Percentiles rank a stretch among this genome's conserved stretches.
Conservation (phyloP, 2,113 vertebrate genomes). For the Planiliza haematocheilus region DNA sequence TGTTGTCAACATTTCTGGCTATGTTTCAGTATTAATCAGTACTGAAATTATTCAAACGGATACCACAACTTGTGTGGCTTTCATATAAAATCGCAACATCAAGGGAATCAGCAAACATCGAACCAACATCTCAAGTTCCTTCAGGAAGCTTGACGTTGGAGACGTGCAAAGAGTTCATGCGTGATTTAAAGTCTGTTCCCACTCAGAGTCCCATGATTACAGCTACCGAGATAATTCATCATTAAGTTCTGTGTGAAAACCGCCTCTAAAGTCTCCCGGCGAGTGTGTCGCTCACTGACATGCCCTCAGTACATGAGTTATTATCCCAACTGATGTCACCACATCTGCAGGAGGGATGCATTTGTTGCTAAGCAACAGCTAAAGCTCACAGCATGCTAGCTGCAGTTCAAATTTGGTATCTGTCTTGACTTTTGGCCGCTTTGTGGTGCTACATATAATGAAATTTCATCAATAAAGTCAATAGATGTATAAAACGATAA, state of each 20-base stretch:
- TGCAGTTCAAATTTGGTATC: conserved; percentile 48
- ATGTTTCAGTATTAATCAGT: too few relatives aligned
- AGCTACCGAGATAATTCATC: conserved; percentile 37
- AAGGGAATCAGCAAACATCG: background rate
- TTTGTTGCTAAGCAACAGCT: conserved; percentile 79
- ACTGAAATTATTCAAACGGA: too few relatives aligned
- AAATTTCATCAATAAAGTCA: background rate
- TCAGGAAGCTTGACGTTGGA: conserved; percentile 12
- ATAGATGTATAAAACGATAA: background rate
- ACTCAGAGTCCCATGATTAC: conserved; percentile 19
- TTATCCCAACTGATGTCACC: conserved; percentile 66
- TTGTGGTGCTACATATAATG: conserved; percentile 14
- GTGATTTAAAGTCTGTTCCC: conserved; percentile 13
- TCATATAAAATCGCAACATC: too few relatives aligned
- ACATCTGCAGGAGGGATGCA: conserved; percentile 73
- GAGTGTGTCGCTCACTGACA: conserved; percentile 56
- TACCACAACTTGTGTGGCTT: too few relatives aligned
- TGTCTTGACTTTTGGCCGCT: conserved; percentile 32
- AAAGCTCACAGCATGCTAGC: conserved; percentile 63
- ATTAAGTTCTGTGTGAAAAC: conserved; percentile 40
- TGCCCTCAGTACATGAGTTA: conserved; percentile 64
- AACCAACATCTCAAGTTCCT: background rate
- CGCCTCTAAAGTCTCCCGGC: conserved; percentile 51
- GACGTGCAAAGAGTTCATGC: conserved; percentile 2
- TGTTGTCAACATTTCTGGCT: too few relatives aligned